These are phyloP conservation scores for Calyptomena viridis DNA, from an alignment of 2,113 vertebrate genomes.

Conservation along the genomic window DNA sequence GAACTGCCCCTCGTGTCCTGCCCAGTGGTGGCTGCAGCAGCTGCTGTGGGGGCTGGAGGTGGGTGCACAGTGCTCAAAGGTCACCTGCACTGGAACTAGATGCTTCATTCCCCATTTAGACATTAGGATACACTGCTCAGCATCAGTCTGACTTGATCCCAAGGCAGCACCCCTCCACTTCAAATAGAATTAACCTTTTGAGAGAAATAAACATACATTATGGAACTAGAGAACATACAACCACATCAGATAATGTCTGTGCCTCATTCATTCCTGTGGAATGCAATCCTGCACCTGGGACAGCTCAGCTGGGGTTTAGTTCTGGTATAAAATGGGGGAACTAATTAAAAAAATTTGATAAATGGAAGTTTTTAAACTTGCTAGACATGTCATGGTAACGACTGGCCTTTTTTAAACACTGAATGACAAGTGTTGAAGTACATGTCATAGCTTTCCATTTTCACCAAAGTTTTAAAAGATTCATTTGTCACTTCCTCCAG, in stretches of 20 bases:
- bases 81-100: slow-evolving; percentile 33
- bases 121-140: slow-evolving; percentile 64
- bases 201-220: slow-evolving; percentile 50
- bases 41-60: slow-evolving; percentile 27
- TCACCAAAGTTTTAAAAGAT: not conserved
- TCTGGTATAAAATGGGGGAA: slow-evolving; percentile 26
- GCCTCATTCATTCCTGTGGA: too few species aligned
- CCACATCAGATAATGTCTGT: not conserved
- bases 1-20: not conserved
- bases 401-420: not conserved
- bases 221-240: slow-evolving; percentile 26
- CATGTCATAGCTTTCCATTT: slow-evolving; percentile 43
- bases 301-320: not conserved
- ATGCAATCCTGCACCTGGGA: not conserved
- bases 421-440: not conserved
- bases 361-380: not conserved
- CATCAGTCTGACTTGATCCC: slow-evolving; percentile 65
- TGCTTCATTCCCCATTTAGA: slow-evolving; percentile 52
- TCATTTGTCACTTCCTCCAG: slow-evolving; percentile 14
- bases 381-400: not conserved
- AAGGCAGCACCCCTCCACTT: slow-evolving; percentile 60
- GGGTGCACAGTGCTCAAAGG: slow-evolving; percentile 22
- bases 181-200: slow-evolving; percentile 65
- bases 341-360: not conserved
- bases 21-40: not conserved